Conservation (phyloP, 1,140 invertebrate genomes). For the Artemia franciscana region DNA sequence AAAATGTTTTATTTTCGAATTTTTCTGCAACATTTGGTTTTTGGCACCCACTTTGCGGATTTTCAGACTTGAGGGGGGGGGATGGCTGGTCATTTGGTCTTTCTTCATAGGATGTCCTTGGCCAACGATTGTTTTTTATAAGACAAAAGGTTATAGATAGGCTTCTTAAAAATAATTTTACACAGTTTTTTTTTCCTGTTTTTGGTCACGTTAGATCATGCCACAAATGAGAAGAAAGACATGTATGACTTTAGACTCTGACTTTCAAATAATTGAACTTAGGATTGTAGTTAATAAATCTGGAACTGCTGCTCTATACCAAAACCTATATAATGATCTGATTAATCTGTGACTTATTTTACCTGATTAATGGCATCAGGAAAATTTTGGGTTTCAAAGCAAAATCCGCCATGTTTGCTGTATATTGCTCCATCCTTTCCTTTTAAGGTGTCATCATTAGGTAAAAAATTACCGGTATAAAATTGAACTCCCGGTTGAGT, state of each 20-base stretch:
- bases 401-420: constrained; percentile 53
- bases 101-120: too few relatives aligned
- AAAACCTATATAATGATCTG: background rate
- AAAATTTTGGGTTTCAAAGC: constrained; percentile 75
- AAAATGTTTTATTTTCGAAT: too few relatives aligned
- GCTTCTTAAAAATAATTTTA: background rate
- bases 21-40: too few relatives aligned
- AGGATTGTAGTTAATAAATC: background rate
- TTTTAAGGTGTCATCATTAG: constrained; percentile 21
- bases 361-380: constrained; percentile 72
- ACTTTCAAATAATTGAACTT: constrained; percentile 10
- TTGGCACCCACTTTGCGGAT: too few relatives aligned
- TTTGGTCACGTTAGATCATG: background rate
- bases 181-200: background rate
- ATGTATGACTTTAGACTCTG: constrained; percentile 14
- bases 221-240: constrained; percentile 13
- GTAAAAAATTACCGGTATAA: constrained; percentile 58
- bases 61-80: too few relatives aligned
- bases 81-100: too few relatives aligned
- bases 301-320: background rate
- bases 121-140: too few relatives aligned
- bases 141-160: too few relatives aligned
- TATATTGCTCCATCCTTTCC: constrained; percentile 48
- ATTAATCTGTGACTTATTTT: constrained; percentile 14
- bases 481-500: constrained; percentile 76